Evolutionary conservation across 2,797 vertebrate genomes (phyloP).

Genomic region (Melanotaenia nigrans): DNA sequence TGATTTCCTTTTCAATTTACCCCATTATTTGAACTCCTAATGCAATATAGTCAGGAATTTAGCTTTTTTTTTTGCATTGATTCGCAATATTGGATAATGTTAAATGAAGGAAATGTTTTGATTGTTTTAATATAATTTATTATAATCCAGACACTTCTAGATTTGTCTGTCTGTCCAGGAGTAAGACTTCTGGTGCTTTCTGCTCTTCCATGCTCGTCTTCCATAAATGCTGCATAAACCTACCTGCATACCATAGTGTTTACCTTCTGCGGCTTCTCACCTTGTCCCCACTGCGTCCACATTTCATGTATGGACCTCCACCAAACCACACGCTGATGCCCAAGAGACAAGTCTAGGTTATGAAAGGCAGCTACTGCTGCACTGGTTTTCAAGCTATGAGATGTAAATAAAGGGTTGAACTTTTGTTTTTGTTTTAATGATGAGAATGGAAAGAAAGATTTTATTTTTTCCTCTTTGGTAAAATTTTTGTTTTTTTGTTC

Average conservation of each 20-base stretch:
- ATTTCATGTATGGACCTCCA: constrained; percentile 61
- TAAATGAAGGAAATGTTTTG: not conserved
- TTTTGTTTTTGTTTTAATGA: not conserved
- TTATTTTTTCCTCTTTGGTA: not conserved
- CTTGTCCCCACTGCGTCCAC: constrained; percentile 49
- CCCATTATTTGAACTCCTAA: not conserved
- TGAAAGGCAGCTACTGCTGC: constrained; percentile 33
- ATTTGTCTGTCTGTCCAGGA: not conserved
- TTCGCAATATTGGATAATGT: not conserved
- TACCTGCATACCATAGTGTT: constrained; percentile 56
- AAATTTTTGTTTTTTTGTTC: constrained; percentile 22
- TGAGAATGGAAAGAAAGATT: not conserved
- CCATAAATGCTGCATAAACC: constrained; percentile 36
- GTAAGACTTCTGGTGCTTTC: not conserved
- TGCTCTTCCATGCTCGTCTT: not conserved
- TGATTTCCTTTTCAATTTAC: not conserved
- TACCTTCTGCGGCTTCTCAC: constrained; percentile 72
- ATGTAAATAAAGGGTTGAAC: constrained; percentile 8
- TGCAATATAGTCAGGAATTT: not conserved
- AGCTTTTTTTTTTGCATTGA: not conserved
- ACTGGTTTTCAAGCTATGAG: constrained; percentile 5
- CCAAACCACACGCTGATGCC: constrained; percentile 69
- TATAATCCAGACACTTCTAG: not conserved
- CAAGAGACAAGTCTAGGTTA: constrained; percentile 40
- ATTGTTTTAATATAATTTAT: not conserved